These are phyloP conservation scores for Chaetodon trifasciatus DNA, from an alignment of 2,797 vertebrate species.

Conservation along the genomic window DNA sequence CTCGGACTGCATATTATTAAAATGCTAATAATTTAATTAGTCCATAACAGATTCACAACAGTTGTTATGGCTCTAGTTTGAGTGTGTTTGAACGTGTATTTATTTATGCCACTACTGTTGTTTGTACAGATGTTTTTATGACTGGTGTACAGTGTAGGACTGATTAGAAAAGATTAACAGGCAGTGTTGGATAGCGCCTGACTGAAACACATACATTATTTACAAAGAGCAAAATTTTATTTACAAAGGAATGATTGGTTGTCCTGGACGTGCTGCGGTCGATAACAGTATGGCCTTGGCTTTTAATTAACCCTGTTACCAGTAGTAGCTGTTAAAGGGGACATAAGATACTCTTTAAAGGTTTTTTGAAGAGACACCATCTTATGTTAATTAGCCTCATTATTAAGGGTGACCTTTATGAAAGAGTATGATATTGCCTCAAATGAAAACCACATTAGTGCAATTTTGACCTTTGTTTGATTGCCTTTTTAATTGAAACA, in stretches of 20 bases:
- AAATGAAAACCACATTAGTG: slow-evolving; percentile 40
- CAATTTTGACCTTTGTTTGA: slow-evolving; percentile 39
- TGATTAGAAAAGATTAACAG: not conserved
- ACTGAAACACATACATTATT: no score
- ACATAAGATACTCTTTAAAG: slow-evolving; percentile 1
- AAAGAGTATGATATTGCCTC: slow-evolving; percentile 38
- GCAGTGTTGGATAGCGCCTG: no score
- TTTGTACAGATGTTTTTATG: not conserved
- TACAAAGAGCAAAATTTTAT: no score
- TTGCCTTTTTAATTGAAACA: slow-evolving; percentile 50
- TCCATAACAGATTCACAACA: not conserved
- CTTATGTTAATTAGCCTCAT: slow-evolving; percentile 56
- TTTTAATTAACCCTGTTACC: slow-evolving; percentile 47
- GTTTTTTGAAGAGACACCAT: slow-evolving; percentile 16
- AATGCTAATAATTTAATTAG: not conserved
- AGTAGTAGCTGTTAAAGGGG: slow-evolving; percentile 10
- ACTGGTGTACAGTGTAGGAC: not conserved
- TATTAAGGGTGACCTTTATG: slow-evolving; percentile 52
- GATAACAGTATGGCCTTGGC: not conserved
- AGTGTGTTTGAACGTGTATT: not conserved
- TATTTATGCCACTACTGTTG: not conserved
- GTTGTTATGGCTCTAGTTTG: not conserved
- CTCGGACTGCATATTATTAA: not conserved
- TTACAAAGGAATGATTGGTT: not conserved
- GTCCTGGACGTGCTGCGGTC: slow-evolving; percentile 22